These are phyloP conservation scores for Metopia argyrocephala DNA, from an alignment of 2,888 invertebrate genomes.

Conservation along the genomic window DNA sequence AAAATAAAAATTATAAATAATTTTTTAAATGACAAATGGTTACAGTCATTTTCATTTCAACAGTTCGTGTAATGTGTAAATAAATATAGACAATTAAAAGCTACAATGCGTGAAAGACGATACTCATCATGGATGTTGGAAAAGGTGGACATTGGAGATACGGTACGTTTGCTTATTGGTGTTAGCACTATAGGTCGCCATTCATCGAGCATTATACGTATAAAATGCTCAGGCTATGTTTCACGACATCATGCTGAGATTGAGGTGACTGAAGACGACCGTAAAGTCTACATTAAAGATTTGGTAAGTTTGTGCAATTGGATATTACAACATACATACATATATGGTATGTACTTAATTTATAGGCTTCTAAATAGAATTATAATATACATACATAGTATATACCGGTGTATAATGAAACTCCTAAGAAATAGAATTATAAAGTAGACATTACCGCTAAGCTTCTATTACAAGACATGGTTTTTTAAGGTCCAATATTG, in stretches of 20 bases:
- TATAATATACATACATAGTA: too few species aligned
- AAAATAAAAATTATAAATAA: too few species aligned
- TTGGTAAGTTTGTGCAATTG: slow-evolving; percentile 68
- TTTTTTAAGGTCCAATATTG: too few species aligned
- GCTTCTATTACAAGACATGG: too few species aligned
- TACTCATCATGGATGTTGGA: slow-evolving; percentile 68
- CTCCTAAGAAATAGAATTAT: too few species aligned
- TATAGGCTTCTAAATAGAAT: too few species aligned
- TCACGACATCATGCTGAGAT: slow-evolving; percentile 73
- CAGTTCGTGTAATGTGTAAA: background rate
- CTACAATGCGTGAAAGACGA: slow-evolving; percentile 21
- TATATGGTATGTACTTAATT: too few species aligned
- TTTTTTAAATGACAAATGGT: too few species aligned
- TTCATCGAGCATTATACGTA: slow-evolving; percentile 59
- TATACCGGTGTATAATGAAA: too few species aligned
- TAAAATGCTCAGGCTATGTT: slow-evolving; percentile 67
- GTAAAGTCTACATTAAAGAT: slow-evolving; percentile 66
- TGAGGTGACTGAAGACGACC: slow-evolving; percentile 61
- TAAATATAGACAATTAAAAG: background rate
- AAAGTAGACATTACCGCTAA: too few species aligned
- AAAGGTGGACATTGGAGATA: slow-evolving; percentile 63
- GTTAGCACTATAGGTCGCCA: slow-evolving; percentile 71
- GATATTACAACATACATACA: background rate
- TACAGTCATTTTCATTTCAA: too few species aligned
- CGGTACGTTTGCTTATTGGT: slow-evolving; percentile 67